A percentile compares a stretch with the other conserved stretches of the same genome.
These are phyloP conservation scores for Dimorphilus gyrociliatus DNA, from an alignment of 2,888 invertebrate species.

Conservation along the genomic window DNA sequence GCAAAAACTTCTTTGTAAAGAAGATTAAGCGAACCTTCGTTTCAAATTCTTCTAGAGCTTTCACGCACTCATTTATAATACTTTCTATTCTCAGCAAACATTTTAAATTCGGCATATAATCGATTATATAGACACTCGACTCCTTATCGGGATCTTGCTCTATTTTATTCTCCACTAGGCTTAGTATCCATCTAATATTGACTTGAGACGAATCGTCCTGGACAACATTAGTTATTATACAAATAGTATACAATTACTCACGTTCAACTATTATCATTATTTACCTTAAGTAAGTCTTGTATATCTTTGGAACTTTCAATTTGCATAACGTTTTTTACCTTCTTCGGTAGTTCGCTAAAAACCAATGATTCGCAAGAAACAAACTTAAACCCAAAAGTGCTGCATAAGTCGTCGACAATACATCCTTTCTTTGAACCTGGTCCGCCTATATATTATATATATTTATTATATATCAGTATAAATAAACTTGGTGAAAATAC, in stretches of 20 bases:
- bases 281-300: constrained; percentile 19
- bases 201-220: constrained; percentile 23
- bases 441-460: constrained; percentile 32
- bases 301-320: constrained; percentile 15
- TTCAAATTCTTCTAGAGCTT: constrained; percentile 24
- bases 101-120: constrained; percentile 30
- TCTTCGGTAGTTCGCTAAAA: constrained; percentile 18
- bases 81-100: constrained; percentile 18
- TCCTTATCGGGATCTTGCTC: no score
- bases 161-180: constrained; percentile 12
- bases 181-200: constrained; percentile 19
- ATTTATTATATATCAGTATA: no score
- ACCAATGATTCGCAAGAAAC: constrained; percentile 27
- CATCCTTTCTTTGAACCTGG: constrained; percentile 33
- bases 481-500: no score
- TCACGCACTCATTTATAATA: constrained; percentile 18
- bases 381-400: constrained; percentile 24
- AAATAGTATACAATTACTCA: background rate
- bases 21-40: constrained; percentile 16
- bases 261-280: background rate
- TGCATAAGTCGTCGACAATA: constrained; percentile 24
- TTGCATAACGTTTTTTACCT: constrained; percentile 17
- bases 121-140: constrained; percentile 23
- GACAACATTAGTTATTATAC: background rate
- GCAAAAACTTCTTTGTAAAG: constrained; percentile 30